Conservation (phyloP, 2,113 vertebrate species). For the Halcyon malimbica region DNA sequence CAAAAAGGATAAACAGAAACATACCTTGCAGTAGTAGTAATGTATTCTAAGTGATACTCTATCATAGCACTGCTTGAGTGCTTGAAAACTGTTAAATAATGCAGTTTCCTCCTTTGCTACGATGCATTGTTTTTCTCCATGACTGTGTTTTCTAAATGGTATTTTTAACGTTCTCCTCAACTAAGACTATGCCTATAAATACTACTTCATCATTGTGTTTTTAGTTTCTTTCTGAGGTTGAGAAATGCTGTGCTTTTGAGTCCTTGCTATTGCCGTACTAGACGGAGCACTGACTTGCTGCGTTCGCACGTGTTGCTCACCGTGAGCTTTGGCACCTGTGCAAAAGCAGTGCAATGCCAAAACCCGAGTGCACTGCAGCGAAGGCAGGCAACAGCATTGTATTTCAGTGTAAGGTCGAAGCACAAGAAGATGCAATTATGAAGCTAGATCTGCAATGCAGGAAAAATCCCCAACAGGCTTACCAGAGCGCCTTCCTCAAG, state of each 20-base stretch:
- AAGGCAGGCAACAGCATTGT: neutral
- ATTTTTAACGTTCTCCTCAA: neutral
- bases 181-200: neutral
- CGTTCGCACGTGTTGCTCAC: neutral
- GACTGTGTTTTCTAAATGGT: neutral
- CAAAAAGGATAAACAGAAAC: neutral
- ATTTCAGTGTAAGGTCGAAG: neutral
- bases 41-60: neutral
- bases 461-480: neutral
- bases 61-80: neutral
- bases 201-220: neutral
- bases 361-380: neutral
- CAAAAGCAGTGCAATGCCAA: neutral
- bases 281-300: neutral
- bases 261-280: neutral
- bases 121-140: neutral
- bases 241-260: neutral
- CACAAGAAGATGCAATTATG: neutral
- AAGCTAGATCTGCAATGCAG: constrained; percentile 3
- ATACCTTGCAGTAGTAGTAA: neutral
- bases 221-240: neutral
- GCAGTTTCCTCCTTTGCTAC: neutral
- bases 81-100: neutral
- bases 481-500: neutral
- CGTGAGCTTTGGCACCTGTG: neutral